A percentile compares a stretch with the other conserved stretches of the same genome.
Conservation (phyloP, 2,113 vertebrate genomes). For the Strix uralensis region DNA sequence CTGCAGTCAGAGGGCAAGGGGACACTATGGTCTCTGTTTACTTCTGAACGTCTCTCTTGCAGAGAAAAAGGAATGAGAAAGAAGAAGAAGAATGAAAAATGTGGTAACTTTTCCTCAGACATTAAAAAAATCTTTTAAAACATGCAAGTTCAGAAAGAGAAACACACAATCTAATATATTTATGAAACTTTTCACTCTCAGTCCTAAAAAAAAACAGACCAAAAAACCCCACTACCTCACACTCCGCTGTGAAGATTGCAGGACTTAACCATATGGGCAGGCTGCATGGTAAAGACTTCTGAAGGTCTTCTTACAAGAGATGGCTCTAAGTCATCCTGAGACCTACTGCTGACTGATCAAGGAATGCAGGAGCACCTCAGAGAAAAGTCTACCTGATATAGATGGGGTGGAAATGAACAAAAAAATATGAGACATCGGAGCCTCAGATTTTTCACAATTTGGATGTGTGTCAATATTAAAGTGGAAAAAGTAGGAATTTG, state of each 20-base stretch:
- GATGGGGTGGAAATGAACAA: not conserved
- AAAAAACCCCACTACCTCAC: not conserved
- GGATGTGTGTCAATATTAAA: conserved; percentile 26
- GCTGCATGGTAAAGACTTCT: not conserved
- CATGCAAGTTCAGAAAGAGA: not conserved
- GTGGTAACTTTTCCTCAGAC: not conserved
- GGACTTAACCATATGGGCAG: not conserved
- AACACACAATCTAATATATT: not conserved
- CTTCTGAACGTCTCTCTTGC: not conserved
- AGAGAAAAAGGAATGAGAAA: not conserved
- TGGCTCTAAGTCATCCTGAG: not conserved
- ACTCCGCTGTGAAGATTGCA: not conserved
- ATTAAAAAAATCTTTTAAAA: not conserved
- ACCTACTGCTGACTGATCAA: not conserved
- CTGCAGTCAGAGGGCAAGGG: not conserved
- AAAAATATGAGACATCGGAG: not conserved
- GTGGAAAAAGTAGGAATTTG: conserved; percentile 20
- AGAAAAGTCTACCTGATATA: not conserved
- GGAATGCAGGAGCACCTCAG: not conserved
- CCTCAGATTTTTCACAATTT: not conserved
- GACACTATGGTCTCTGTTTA: not conserved
- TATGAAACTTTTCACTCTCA: not conserved
- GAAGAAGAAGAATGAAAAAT: not conserved
- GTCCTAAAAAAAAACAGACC: not conserved
- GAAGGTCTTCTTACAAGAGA: not conserved